phyloP scores from a whole-genome alignment of 1,140 invertebrate species.

The Frieseomelitta varia region DNA sequence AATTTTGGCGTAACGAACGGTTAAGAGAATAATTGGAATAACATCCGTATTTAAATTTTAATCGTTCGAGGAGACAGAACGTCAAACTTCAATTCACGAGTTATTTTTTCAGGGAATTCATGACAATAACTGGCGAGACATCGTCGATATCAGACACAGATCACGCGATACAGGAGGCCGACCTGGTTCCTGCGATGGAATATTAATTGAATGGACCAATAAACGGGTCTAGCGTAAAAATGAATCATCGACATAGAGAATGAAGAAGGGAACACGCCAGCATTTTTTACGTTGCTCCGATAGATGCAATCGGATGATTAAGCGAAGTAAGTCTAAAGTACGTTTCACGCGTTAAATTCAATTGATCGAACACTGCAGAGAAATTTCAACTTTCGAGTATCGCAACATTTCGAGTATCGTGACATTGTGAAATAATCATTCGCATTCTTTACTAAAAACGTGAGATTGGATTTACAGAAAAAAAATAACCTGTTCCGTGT shows the following conservation, averaged over 20 bases:
- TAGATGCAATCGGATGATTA: slow-evolving; percentile 2
- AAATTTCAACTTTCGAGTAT: not conserved
- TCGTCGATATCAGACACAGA: slow-evolving; percentile 5
- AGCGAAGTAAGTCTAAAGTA: slow-evolving; percentile 7
- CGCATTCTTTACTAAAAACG: not conserved
- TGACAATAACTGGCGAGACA: not conserved
- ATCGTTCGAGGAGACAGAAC: no score
- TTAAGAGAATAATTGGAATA: not conserved
- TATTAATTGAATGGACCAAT: slow-evolving; percentile 28
- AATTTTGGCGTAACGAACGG: not conserved
- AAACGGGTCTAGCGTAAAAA: slow-evolving; percentile 15
- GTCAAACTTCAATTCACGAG: not conserved
- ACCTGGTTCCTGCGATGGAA: slow-evolving; percentile 12
- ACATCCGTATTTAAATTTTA: not conserved
- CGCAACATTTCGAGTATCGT: no score
- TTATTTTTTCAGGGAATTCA: not conserved
- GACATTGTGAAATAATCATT: not conserved
- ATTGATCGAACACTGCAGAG: not conserved
- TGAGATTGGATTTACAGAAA: slow-evolving; percentile 4
- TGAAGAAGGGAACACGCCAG: not conserved
- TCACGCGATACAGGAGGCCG: slow-evolving; percentile 8
- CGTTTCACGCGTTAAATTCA: not conserved
- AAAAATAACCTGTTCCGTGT: not conserved
- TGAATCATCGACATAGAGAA: not conserved
- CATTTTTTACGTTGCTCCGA: not conserved